These are phyloP conservation scores for Neomonachus schauinslandi DNA, from an alignment of 2,113 vertebrate genomes.

Conservation along the genomic window DNA sequence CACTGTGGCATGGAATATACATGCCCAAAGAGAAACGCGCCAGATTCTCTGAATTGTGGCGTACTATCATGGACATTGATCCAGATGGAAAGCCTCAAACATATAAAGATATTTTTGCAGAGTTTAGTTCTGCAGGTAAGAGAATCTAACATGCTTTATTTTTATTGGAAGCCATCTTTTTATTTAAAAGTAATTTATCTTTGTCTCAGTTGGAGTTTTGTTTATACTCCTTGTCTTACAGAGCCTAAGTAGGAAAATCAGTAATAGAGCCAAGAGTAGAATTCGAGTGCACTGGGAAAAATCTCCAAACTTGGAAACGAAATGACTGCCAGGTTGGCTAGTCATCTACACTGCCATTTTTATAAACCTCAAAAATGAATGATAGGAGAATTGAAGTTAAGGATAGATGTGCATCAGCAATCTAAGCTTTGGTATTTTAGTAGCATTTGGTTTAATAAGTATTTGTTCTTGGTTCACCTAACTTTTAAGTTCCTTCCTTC, in stretches of 20 bases:
- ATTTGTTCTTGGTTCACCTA: not conserved
- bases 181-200: slow-evolving; percentile 7
- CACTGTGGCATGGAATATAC: slow-evolving; percentile 87
- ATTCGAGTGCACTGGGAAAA: not conserved
- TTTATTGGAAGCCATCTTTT: not conserved
- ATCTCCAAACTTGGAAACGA: not conserved
- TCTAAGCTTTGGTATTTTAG: not conserved
- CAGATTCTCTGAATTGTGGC: slow-evolving; percentile 86
- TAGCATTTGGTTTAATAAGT: not conserved
- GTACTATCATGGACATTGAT: slow-evolving; percentile 83
- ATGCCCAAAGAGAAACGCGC: slow-evolving; percentile 84
- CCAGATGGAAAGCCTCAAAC: slow-evolving; percentile 82
- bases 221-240: not conserved
- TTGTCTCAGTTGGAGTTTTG: not conserved
- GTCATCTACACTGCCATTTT: not conserved
- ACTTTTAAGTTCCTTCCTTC: not conserved
- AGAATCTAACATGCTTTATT: not conserved
- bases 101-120: slow-evolving; percentile 79
- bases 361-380: not conserved
- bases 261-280: not conserved
- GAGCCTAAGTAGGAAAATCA: not conserved
- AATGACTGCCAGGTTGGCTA: not conserved
- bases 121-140: slow-evolving; percentile 86
- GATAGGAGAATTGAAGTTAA: not conserved
- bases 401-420: not conserved